A percentile compares a stretch with the other conserved stretches of the same genome.
These are phyloP conservation scores for Pantherophis vulpinus DNA, from an alignment of 2,797 vertebrate species.

Conservation along the genomic window DNA sequence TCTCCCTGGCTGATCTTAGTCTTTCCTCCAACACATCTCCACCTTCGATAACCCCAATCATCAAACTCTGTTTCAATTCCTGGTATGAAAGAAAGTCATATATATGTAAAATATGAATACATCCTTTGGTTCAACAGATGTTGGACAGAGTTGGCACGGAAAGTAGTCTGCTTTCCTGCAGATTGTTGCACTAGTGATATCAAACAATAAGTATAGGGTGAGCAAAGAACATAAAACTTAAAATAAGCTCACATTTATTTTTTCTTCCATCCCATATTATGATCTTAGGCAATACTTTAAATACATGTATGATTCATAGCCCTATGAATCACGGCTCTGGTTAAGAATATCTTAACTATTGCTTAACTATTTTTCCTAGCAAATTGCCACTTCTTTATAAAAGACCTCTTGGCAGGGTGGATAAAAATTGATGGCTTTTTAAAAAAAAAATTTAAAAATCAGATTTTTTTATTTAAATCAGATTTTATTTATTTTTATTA, in stretches of 20 bases:
- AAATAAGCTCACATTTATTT: neutral
- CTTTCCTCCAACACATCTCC: slow-evolving; percentile 90
- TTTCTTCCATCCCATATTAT: neutral
- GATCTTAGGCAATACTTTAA: neutral
- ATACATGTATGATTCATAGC: neutral
- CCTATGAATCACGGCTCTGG: neutral
- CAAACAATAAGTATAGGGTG: neutral
- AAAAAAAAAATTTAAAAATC: too few relatives aligned
- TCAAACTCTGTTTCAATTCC: slow-evolving; percentile 80
- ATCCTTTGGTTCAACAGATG: neutral
- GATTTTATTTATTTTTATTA: too few relatives aligned
- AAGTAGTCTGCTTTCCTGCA: neutral
- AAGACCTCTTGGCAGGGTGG: neutral
- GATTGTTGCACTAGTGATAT: neutral
- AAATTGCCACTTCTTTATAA: neutral
- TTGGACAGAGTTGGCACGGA: neutral
- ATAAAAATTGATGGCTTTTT: too few relatives aligned
- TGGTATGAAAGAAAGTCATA: slow-evolving; percentile 61
- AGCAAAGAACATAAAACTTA: neutral
- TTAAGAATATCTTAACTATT: neutral
- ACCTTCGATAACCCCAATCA: slow-evolving; percentile 93
- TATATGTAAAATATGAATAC: slow-evolving; percentile 22
- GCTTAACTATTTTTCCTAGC: neutral
- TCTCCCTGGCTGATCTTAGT: slow-evolving; percentile 88
- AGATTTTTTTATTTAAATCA: too few relatives aligned